Percentiles rank a stretch among this genome's conserved stretches.
Conservation (phyloP, 2,888 invertebrate species). For the Blera fallax region DNA sequence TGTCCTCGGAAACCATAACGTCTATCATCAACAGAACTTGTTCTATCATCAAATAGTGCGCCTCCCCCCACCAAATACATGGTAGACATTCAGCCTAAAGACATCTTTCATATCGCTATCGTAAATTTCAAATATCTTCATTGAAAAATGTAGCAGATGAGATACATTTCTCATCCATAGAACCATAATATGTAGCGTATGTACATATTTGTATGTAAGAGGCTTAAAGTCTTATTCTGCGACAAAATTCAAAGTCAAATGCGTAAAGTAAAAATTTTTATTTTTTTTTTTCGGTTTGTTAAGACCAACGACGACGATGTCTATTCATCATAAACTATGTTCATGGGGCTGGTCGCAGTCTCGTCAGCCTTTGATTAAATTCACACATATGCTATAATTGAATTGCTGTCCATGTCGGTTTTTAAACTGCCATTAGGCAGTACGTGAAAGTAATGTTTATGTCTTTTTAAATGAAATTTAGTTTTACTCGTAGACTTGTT, state of each 20-base stretch:
- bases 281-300: neutral
- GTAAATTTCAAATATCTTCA: constrained; percentile 45
- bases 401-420: neutral
- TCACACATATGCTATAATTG: constrained; percentile 1
- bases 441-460: neutral
- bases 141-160: constrained; percentile 27
- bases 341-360: neutral
- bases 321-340: neutral
- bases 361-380: constrained; percentile 1
- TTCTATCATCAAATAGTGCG: constrained; percentile 12
- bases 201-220: neutral
- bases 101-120: constrained; percentile 20
- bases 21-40: constrained; percentile 20
- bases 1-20: neutral
- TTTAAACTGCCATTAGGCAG: neutral
- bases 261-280: neutral
- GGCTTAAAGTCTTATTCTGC: neutral
- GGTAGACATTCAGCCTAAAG: constrained; percentile 4
- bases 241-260: constrained; percentile 21
- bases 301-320: neutral
- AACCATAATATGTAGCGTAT: neutral
- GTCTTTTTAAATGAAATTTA: neutral
- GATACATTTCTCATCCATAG: constrained; percentile 10
- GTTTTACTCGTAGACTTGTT: neutral
- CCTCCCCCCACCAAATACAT: neutral